Conservation (phyloP, 2,888 invertebrate genomes). For the Agonum fuliginosum region DNA sequence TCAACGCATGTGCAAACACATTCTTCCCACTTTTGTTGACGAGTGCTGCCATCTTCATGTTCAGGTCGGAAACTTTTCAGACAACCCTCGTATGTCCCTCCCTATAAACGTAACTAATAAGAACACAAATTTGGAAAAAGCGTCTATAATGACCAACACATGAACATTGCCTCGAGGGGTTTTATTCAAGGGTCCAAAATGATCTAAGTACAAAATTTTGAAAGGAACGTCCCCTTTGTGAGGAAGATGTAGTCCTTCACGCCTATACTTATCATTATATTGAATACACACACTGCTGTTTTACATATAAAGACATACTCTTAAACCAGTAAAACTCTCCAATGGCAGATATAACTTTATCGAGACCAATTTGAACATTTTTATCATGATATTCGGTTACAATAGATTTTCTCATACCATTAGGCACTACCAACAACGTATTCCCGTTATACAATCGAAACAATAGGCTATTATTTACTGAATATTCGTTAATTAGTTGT, state of each 20-base stretch:
- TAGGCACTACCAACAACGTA: slow-evolving; percentile 10
- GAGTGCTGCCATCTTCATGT: too few species aligned
- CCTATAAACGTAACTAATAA: too few species aligned
- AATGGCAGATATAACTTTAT: neutral
- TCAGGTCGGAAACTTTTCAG: too few species aligned
- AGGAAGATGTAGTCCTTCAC: slow-evolving; percentile 67
- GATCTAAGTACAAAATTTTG: slow-evolving; percentile 69
- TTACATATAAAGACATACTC: neutral
- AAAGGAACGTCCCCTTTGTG: too few species aligned
- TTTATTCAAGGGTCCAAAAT: slow-evolving; percentile 68
- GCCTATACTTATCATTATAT: slow-evolving; percentile 62
- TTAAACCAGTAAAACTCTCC: slow-evolving; percentile 2
- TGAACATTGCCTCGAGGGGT: slow-evolving; percentile 66
- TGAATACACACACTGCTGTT: slow-evolving; percentile 9
- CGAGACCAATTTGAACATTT: neutral
- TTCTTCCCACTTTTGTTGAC: too few species aligned
- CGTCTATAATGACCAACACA: slow-evolving; percentile 67
- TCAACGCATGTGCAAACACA: too few species aligned
- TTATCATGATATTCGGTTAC: slow-evolving; percentile 3
- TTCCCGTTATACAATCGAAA: neutral
- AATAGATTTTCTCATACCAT: neutral
- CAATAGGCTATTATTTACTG: neutral
- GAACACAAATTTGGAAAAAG: too few species aligned
- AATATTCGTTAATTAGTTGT: neutral
- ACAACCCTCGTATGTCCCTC: too few species aligned